phyloP scores from a whole-genome alignment of 1,140 invertebrate species.

The Dreissena rostriformis region DNA sequence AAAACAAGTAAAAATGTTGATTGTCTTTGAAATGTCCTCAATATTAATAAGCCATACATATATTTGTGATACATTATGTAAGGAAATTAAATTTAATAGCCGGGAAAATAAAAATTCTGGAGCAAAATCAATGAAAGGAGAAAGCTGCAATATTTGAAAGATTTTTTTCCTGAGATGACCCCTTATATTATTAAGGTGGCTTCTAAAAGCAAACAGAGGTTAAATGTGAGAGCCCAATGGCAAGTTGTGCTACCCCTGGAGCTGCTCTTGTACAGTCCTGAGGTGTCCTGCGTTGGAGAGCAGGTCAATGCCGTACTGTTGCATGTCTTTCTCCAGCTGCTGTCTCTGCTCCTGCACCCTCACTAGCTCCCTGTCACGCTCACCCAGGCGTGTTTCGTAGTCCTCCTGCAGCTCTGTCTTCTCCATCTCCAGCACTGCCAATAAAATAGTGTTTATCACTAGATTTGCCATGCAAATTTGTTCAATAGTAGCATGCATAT shows the following conservation, averaged over 20 bases:
- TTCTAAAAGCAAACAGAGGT: not conserved
- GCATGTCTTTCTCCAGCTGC: slow-evolving; percentile 54
- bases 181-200: not conserved
- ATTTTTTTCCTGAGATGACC: not conserved
- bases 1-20: no score
- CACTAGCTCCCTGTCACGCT: slow-evolving; percentile 16
- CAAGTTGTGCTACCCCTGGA: not conserved
- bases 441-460: not conserved
- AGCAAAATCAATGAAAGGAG: not conserved
- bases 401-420: slow-evolving; percentile 30
- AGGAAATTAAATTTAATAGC: not conserved
- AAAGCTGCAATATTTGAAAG: not conserved
- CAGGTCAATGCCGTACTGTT: slow-evolving; percentile 56
- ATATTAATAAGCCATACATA: no score
- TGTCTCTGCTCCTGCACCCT: slow-evolving; percentile 28
- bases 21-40: no score
- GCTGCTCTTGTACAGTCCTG: slow-evolving; percentile 30
- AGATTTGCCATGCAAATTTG: not conserved
- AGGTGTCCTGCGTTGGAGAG: slow-evolving; percentile 49
- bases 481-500: no score
- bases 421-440: slow-evolving; percentile 54
- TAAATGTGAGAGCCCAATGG: not conserved
- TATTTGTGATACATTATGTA: no score
- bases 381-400: slow-evolving; percentile 8
- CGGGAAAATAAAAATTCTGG: not conserved